These are phyloP conservation scores for Prietella phreatophila DNA, from an alignment of 2,113 vertebrate species.

Conservation along the genomic window DNA sequence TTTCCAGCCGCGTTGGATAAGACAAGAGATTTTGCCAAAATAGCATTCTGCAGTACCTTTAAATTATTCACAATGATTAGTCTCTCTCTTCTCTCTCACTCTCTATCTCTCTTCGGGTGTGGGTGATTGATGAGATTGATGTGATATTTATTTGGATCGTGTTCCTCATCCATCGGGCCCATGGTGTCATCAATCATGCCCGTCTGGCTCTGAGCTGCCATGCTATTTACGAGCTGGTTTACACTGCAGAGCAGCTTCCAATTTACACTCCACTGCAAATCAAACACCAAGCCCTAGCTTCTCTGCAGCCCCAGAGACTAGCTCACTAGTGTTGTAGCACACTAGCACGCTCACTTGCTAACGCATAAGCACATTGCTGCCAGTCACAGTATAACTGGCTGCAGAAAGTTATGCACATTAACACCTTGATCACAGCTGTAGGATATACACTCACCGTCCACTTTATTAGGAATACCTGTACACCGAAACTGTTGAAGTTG, in stretches of 20 bases:
- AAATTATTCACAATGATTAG: slow-evolving; percentile 34
- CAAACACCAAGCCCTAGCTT: slow-evolving; percentile 33
- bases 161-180: slow-evolving; percentile 55
- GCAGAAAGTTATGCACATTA: not conserved
- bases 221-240: slow-evolving; percentile 64
- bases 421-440: not conserved
- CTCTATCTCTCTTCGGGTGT: not conserved
- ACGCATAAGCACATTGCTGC: not conserved
- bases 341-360: not conserved
- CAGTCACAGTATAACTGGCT: not conserved
- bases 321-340: not conserved
- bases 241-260: slow-evolving; percentile 64
- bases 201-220: slow-evolving; percentile 51
- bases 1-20: not conserved
- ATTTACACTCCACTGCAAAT: slow-evolving; percentile 68
- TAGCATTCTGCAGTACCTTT: slow-evolving; percentile 13
- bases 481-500: not conserved
- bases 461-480: not conserved
- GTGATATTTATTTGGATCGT: slow-evolving; percentile 64
- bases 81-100: slow-evolving; percentile 18
- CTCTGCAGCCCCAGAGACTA: not conserved
- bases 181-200: slow-evolving; percentile 53
- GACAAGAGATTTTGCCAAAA: slow-evolving; percentile 27
- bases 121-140: slow-evolving; percentile 59
- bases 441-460: not conserved